These are phyloP conservation scores for Macquaria ambigua DNA, from an alignment of 2,113 vertebrate genomes.

Conservation along the genomic window DNA sequence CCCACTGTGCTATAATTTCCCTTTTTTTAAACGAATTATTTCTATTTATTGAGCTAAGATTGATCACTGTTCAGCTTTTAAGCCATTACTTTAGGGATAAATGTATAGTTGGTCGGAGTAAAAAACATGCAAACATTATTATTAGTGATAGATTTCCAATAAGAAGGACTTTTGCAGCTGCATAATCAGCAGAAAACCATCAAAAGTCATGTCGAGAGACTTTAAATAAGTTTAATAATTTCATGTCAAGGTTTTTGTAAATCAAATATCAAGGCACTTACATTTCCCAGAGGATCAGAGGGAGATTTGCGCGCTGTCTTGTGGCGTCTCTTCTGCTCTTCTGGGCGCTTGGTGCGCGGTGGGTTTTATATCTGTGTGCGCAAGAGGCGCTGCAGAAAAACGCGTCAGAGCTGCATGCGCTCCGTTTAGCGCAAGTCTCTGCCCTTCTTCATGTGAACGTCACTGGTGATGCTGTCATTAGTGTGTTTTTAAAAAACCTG, in stretches of 20 bases:
- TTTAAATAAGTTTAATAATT: conserved; percentile 5
- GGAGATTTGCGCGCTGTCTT: conserved; percentile 47
- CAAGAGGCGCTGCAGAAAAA: conserved; percentile 48
- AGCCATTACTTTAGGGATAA: neutral
- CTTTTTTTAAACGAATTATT: neutral
- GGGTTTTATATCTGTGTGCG: conserved; percentile 74
- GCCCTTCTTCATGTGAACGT: conserved; percentile 69
- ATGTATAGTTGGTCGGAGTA: neutral
- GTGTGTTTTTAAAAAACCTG: neutral
- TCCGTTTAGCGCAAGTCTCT: conserved; percentile 52
- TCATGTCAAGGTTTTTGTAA: neutral
- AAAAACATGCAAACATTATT: neutral
- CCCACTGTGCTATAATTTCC: neutral
- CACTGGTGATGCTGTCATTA: conserved; percentile 76
- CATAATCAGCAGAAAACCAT: neutral
- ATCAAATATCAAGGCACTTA: conserved; percentile 59
- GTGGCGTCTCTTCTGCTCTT: conserved; percentile 54
- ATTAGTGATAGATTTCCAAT: neutral
- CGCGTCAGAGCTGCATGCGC: conserved; percentile 68
- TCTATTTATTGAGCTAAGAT: neutral
- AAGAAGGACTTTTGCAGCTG: neutral
- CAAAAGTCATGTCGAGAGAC: neutral
- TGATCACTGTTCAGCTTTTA: neutral
- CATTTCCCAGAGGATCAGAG: conserved; percentile 56
- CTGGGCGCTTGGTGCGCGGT: conserved; percentile 48